phyloP scores from a whole-genome alignment of 2,888 invertebrate genomes.

The Lasius fuliginosus region DNA sequence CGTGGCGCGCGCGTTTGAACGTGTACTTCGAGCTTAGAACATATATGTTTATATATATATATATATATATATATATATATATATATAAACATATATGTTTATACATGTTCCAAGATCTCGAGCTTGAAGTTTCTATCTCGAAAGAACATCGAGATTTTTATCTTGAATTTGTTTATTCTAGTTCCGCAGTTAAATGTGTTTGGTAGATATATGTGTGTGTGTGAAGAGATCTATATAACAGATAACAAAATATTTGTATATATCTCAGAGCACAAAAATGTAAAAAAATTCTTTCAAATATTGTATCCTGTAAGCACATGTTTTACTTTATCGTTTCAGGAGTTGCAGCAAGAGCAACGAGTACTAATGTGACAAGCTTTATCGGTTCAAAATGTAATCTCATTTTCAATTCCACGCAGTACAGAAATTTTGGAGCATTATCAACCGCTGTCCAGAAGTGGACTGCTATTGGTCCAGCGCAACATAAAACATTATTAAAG shows the following conservation, averaged over 20 bases:
- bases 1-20: conserved; percentile 58
- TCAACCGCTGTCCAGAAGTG: conserved; percentile 49
- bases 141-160: neutral
- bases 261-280: neutral
- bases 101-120: neutral
- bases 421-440: conserved; percentile 62
- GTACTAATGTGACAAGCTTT: conserved; percentile 7
- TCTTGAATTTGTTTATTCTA: neutral
- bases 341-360: conserved; percentile 42
- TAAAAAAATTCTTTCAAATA: neutral
- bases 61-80: too few species aligned
- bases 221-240: neutral
- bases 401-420: conserved; percentile 25
- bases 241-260: neutral
- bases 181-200: neutral
- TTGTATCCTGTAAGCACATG: neutral
- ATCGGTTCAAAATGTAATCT: conserved; percentile 29
- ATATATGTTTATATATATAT: too few species aligned
- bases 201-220: neutral
- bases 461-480: neutral
- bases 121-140: neutral
- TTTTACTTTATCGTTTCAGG: conserved; percentile 52
- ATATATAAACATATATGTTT: too few species aligned
- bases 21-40: too few species aligned
- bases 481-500: conserved; percentile 36